Conservation (phyloP, 2,888 invertebrate genomes). For the Magallana nippona region DNA sequence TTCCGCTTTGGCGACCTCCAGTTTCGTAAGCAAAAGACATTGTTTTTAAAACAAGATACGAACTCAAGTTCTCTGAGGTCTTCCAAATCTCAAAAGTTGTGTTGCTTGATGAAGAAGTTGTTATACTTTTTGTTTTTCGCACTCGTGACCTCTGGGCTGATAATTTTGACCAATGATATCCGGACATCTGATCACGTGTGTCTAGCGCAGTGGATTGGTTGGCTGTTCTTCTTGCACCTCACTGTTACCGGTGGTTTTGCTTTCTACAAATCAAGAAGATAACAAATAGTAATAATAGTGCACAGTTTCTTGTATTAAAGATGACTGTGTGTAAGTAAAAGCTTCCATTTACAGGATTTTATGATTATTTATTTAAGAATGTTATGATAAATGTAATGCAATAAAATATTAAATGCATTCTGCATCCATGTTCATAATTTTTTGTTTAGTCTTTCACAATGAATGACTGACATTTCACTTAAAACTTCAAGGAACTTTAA, state of each 20-base stretch:
- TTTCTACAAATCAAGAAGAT: slow-evolving; percentile 32
- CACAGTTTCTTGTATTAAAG: too few relatives aligned
- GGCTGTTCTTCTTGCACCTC: slow-evolving; percentile 16
- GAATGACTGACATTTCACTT: too few relatives aligned
- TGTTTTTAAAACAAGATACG: slow-evolving; percentile 31
- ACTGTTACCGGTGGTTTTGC: slow-evolving; percentile 30
- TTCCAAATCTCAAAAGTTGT: not conserved
- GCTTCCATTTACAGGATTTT: too few relatives aligned
- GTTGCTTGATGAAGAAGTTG: not conserved
- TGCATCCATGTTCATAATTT: too few relatives aligned
- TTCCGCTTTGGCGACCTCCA: slow-evolving; percentile 29
- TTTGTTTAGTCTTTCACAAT: too few relatives aligned
- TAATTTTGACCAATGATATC: slow-evolving; percentile 26
- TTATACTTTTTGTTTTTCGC: not conserved
- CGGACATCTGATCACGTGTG: not conserved
- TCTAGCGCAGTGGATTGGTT: not conserved
- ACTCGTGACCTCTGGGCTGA: not conserved
- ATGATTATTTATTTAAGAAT: not conserved
- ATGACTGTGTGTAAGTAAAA: too few relatives aligned
- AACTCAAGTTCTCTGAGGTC: not conserved
- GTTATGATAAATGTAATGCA: not conserved
- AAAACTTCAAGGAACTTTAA: too few relatives aligned
- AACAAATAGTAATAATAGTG: not conserved
- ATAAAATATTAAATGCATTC: too few relatives aligned
- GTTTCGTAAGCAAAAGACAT: not conserved